Evolutionary conservation across 2,888 invertebrate genomes (phyloP), one percentile per base, ranked within the genome.

Genomic region (Tridacna gigas): DNA sequence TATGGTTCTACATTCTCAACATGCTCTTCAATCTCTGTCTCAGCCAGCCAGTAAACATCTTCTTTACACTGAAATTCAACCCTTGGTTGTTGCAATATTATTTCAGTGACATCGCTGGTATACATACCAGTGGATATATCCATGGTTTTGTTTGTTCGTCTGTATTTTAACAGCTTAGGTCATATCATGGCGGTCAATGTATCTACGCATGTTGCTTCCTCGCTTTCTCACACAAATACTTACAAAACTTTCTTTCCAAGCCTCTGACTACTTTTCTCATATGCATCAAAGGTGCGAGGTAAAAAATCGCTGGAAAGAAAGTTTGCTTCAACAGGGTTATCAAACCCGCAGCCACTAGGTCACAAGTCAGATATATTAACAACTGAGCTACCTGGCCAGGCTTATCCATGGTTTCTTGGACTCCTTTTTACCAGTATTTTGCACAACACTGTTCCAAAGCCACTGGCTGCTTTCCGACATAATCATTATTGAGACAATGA

Each of bases 1-100:
- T 84, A 86, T 0, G 90, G 90, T 4, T 89, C 80, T 4, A 82
- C 81, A 5, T 75, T 74, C 37, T 89, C 83, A 74, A 92, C 61
- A 45, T 90, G 85, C 45, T 90, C 84, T 26, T 90, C 89, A 88
- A 93, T 91, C 67, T 93, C 92, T 25, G 89, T 88, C n/a, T 90
- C 80, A 37, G 86, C 90, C 78, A 93, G 78, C 93, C 93, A 94
- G 11, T 79, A 77, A 12, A 86, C 86, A 67, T 88, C 86, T 12
- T 82, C 83, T 13, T 75, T 82, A 82, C 88, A 88, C 89, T 90
- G 76, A 13, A 86, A 84, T 12, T 75, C 37, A 37, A 37, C 2
- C 37, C 2, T 4, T 37, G 37, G 37, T 37, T 37, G 37, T n/a
- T n/a, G 37, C 7, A 37, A 37, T 37, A 37, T 4, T 37, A 37